Base-by-base conservation (phyloP, 2,113 vertebrate species). In the Myotis davidii region DNA sequence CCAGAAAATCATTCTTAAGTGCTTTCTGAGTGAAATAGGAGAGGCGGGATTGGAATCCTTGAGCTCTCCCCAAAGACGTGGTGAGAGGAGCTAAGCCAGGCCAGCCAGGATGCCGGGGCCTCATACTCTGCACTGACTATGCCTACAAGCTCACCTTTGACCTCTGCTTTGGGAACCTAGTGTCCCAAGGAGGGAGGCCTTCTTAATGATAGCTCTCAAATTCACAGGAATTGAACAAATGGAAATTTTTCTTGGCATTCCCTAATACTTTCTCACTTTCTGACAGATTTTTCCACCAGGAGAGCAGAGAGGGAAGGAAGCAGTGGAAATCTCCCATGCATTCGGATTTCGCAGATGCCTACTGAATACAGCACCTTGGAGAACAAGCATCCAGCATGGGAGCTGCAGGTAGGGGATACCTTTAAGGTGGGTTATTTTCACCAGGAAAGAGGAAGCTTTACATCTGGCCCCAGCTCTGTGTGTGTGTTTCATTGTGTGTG, bases 221-320 rank as follows among this genome's bases (percentile, higher is more conserved):
- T 95, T 96, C 81, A 88, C 0, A 6, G 52, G 50, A 67, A 70
- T 87, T 67, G 92, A 78, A 94, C 67, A 78, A 45, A 59, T 88
- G 95, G 92, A 86, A 29, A 96, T 96, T 97, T 96, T 97, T 98
- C 94, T 97, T 97, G 97, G 96, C 96, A 45, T 90, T 78, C 34
- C 86, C 69, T 90, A 78, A 81, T 95, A 94, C 83, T 97, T 97
- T 97, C 85, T 81, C 96, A 97, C 91, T 97, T 92, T 95, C 73
- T 91, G 82, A 85, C 6, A 89, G 78, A 81, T 82, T 85, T 96
- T 97, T 93, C 64, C 79, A 94, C 73, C 72, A 85, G 79, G 81
- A 13, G 4, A 85, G 73, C 20, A 78, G 70, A 96, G 87, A 94
- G 45, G 21, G 79, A 81, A 93, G 54, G 83, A 69, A 97, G 4